phyloP scores from a whole-genome alignment of 1,140 invertebrate species.

The Drosophila novamexicana region DNA sequence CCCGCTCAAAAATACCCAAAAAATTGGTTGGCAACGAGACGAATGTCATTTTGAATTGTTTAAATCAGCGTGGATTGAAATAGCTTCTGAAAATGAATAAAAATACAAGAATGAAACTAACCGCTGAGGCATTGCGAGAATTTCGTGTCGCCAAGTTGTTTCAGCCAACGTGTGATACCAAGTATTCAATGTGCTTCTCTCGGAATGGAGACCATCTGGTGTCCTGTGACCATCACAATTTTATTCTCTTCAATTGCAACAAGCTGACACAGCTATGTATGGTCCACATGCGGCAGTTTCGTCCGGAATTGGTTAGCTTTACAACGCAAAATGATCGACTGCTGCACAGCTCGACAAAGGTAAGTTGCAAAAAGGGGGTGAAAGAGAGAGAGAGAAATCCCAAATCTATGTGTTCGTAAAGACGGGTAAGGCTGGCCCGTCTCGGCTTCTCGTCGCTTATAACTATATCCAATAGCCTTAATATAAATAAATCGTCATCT shows the following conservation, averaged over 20 bases:
- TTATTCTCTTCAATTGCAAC: conserved; percentile 34
- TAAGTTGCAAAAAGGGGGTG: conserved; percentile 2
- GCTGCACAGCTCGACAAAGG: conserved; percentile 55
- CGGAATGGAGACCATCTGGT: conserved; percentile 35
- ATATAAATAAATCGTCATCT: too few relatives aligned
- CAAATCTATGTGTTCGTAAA: too few relatives aligned
- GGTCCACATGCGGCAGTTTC: conserved; percentile 39
- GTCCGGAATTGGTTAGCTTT: conserved; percentile 51
- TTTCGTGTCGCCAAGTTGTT: conserved; percentile 50
- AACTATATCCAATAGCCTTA: too few relatives aligned
- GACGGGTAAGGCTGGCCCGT: too few relatives aligned
- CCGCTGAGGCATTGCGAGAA: conserved; percentile 29
- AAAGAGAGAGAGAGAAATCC: background rate
- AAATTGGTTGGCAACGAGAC: conserved; percentile 9
- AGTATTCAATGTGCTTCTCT: conserved; percentile 42
- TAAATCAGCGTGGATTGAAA: too few relatives aligned
- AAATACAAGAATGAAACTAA: conserved; percentile 13
- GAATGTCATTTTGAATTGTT: conserved; percentile 21
- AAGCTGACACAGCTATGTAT: conserved; percentile 16
- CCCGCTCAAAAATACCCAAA: background rate
- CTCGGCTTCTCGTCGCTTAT: too few relatives aligned
- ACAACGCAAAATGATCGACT: conserved; percentile 11
- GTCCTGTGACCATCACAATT: conserved; percentile 27
- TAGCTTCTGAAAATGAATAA: background rate
- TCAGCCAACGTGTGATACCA: conserved; percentile 23